Percentiles rank a stretch among this genome's conserved stretches.
phyloP scores from a whole-genome alignment of 2,113 vertebrate genomes.

The Passer montanus region DNA sequence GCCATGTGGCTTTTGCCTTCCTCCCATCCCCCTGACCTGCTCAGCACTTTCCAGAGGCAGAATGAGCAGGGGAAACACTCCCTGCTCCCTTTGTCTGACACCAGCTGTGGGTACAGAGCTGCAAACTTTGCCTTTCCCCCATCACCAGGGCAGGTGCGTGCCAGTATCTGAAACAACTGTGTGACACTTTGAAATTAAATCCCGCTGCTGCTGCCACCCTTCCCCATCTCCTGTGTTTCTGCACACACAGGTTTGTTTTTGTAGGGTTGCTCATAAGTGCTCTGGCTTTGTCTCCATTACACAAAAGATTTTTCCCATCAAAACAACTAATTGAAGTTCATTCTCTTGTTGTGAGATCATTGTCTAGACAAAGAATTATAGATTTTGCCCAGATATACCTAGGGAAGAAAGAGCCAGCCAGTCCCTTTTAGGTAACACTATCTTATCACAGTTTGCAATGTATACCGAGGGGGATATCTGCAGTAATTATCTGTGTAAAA shows the following conservation, averaged over 20 bases:
- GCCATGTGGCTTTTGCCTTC: neutral
- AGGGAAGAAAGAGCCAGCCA: neutral
- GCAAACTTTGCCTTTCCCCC: neutral
- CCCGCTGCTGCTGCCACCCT: neutral
- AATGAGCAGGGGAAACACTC: accelerated
- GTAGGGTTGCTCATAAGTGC: constrained; percentile 9
- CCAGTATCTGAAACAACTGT: neutral
- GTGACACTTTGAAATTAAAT: neutral
- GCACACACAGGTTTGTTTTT: constrained; percentile 13
- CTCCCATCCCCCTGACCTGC: neutral
- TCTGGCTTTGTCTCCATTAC: constrained; percentile 36
- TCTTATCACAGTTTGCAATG: neutral
- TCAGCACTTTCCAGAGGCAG: neutral
- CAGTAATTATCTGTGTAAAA: constrained; percentile 3
- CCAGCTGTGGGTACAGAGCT: neutral
- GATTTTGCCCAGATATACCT: constrained; percentile 34
- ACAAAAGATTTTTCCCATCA: constrained; percentile 1
- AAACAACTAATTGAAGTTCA: constrained; percentile 39
- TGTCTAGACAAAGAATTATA: constrained; percentile 61
- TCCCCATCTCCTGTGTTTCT: neutral
- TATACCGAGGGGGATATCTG: neutral
- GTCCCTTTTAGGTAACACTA: neutral
- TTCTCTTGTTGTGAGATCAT: constrained; percentile 53
- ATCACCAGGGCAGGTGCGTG: neutral
- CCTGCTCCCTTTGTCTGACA: accelerated